These are phyloP conservation scores for Entelurus aequoreus DNA, from an alignment of 2,113 vertebrate genomes.

Conservation along the genomic window DNA sequence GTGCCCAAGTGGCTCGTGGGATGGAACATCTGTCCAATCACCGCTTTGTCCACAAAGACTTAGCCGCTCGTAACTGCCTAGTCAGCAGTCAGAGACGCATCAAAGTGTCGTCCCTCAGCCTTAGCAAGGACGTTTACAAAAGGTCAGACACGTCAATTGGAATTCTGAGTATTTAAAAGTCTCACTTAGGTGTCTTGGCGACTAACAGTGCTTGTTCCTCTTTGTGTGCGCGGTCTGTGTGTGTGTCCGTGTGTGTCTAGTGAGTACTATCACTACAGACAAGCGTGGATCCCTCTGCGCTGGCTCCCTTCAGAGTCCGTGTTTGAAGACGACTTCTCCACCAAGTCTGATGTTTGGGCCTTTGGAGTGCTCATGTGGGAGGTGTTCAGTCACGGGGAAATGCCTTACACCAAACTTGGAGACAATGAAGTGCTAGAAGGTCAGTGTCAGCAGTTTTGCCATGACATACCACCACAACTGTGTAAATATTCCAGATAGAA, in stretches of 20 bases:
- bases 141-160: constrained; percentile 69
- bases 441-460: constrained; percentile 47
- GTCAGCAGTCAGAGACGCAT: constrained; percentile 87
- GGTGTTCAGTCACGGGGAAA: constrained; percentile 88
- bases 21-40: constrained; percentile 95
- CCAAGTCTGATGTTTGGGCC: constrained; percentile 94
- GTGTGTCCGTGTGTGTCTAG: constrained; percentile 50
- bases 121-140: constrained; percentile 97
- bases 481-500: neutral
- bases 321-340: constrained; percentile 92
- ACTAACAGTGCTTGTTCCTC: constrained; percentile 6
- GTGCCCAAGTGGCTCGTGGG: constrained; percentile 89
- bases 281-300: constrained; percentile 92
- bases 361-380: constrained; percentile 98
- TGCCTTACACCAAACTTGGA: constrained; percentile 79
- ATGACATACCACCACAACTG: neutral
- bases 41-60: constrained; percentile 92
- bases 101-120: constrained; percentile 87
- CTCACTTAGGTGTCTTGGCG: neutral
- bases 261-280: constrained; percentile 94
- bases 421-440: constrained; percentile 92
- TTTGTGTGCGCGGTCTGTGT: neutral
- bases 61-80: constrained; percentile 92
- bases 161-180: neutral
- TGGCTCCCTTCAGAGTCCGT: constrained; percentile 93